A percentile compares a stretch with the other conserved stretches of the same genome.
phyloP scores from a whole-genome alignment of 2,113 vertebrate genomes.

The Emydura subglobosa region DNA sequence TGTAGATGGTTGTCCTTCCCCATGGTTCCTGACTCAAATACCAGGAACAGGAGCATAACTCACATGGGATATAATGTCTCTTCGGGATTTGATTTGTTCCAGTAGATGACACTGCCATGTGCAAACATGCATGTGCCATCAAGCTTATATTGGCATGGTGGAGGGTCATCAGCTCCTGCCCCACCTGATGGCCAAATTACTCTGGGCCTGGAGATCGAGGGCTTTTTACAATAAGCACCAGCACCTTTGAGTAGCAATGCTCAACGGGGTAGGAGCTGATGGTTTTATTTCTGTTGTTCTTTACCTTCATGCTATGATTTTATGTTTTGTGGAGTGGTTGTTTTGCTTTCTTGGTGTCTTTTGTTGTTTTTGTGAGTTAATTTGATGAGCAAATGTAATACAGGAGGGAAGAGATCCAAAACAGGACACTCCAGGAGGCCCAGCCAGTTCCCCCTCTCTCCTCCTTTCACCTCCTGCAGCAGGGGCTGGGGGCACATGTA shows the following conservation, averaged over 20 bases:
- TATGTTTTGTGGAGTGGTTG: background rate
- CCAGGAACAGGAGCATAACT: background rate
- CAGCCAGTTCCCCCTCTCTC: background rate
- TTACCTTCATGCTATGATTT: background rate
- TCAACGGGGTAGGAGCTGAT: background rate
- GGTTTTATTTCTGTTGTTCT: background rate
- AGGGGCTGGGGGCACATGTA: fast-evolving
- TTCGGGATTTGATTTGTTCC: background rate
- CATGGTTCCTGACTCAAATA: background rate
- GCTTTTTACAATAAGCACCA: background rate
- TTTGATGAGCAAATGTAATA: background rate
- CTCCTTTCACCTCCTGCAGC: background rate
- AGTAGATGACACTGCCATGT: background rate
- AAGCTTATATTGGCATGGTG: background rate
- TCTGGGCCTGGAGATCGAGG: background rate
- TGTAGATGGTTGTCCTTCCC: background rate
- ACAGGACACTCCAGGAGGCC: background rate
- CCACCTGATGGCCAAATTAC: background rate
- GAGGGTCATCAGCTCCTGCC: background rate
- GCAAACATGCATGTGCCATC: background rate
- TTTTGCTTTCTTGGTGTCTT: background rate
- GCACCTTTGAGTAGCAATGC: background rate
- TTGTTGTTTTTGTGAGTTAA: background rate
- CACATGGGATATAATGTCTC: background rate
- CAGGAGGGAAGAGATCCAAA: background rate